A percentile compares a stretch with the other conserved stretches of the same genome.
These are phyloP conservation scores for Drosophila bunnanda DNA, from an alignment of 2,888 invertebrate species.

Conservation along the genomic window DNA sequence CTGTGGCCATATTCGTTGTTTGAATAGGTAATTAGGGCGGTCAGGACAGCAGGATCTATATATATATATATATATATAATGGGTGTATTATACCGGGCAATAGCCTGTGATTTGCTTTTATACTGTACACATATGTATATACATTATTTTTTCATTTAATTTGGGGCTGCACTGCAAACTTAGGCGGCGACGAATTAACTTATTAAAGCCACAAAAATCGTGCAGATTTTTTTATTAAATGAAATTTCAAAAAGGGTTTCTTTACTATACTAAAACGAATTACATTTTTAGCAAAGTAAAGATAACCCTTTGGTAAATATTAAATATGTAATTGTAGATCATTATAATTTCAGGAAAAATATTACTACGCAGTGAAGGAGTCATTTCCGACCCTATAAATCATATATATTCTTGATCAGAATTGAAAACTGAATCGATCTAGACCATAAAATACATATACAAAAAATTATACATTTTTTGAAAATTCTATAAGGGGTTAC, in stretches of 20 bases:
- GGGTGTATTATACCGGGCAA: neutral
- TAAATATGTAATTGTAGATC: too few relatives aligned
- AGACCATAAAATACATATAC: too few relatives aligned
- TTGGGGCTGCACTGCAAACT: neutral
- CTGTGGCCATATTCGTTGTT: constrained; percentile 7
- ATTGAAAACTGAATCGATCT: too few relatives aligned
- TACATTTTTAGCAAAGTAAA: too few relatives aligned
- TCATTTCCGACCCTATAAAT: too few relatives aligned
- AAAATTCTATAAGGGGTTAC: too few relatives aligned
- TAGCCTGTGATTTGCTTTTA: neutral
- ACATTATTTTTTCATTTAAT: neutral
- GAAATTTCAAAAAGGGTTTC: neutral
- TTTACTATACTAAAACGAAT: too few relatives aligned
- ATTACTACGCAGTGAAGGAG: too few relatives aligned
- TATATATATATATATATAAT: neutral
- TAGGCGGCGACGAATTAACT: neutral
- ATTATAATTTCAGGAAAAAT: too few relatives aligned
- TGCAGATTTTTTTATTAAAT: neutral
- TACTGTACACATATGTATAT: neutral
- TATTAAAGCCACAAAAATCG: neutral
- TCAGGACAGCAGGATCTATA: neutral
- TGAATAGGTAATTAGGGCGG: constrained; percentile 24
- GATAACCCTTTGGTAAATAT: too few relatives aligned
- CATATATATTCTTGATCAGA: too few relatives aligned
- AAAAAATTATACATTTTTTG: too few relatives aligned